A percentile compares a stretch with the other conserved stretches of the same genome.
Evolutionary conservation across 2,113 vertebrate genomes (phyloP).

Genomic region (Notiomystis cincta): DNA sequence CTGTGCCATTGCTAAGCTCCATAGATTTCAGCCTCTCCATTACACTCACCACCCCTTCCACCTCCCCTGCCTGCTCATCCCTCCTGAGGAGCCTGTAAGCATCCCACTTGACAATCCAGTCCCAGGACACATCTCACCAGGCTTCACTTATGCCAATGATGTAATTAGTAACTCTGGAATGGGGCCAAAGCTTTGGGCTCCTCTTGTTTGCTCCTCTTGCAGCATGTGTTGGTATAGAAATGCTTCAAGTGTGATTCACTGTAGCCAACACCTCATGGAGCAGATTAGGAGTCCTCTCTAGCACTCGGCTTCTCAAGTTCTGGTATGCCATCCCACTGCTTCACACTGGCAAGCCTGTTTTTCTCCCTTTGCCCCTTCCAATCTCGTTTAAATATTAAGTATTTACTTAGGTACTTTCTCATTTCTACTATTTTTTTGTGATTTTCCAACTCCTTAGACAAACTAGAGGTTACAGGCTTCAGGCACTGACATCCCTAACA

Average conservation of each 20-base stretch:
- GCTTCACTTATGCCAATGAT: not conserved
- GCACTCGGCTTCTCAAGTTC: not conserved
- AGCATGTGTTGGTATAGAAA: not conserved
- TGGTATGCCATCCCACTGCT: not conserved
- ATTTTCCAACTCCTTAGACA: not conserved
- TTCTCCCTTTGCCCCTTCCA: not conserved
- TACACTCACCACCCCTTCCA: not conserved
- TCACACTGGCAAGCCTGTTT: not conserved
- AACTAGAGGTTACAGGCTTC: not conserved
- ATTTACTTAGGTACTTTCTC: not conserved
- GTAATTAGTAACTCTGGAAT: not conserved
- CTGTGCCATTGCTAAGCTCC: not conserved
- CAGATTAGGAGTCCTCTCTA: not conserved
- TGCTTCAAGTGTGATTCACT: not conserved
- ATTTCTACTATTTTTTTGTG: not conserved
- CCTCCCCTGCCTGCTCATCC: no score
- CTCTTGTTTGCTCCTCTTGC: not conserved
- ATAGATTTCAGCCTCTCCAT: not conserved
- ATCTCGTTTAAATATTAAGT: not conserved
- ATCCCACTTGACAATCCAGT: not conserved
- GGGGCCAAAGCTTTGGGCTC: not conserved
- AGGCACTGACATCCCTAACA: not conserved
- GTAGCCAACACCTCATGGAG: not conserved
- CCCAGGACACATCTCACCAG: not conserved
- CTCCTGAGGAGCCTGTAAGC: not conserved